Evolutionary conservation across 2,797 vertebrate genomes (phyloP), one percentile per base, ranked within the genome.

Genomic region (Chaetodon trifasciatus): DNA sequence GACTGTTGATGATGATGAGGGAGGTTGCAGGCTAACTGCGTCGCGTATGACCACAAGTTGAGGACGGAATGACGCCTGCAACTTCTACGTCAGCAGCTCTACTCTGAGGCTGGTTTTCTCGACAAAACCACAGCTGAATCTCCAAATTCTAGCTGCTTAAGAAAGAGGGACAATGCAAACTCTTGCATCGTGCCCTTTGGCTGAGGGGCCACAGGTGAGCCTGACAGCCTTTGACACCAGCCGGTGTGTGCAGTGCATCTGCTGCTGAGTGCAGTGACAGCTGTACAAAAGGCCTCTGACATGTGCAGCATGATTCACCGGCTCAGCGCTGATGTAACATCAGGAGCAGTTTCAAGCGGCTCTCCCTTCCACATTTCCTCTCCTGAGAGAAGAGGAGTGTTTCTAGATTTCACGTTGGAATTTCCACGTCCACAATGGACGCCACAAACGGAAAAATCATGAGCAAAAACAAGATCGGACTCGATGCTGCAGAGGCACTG

Each of bases 121-220:
- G 32, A 69, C 23, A 15, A 39, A 39, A 63, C 9, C 11, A 0
- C n/a, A 3, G 39, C 17, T 16, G 17, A 55, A 57, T 39, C 64
- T 0, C 39, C 4, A 9, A 5, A 35, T 44, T 76, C 23, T 1
- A 35, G 16, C 16, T 12, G 56, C 4, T 47, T 47, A 8, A 49
- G 40, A 19, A 10, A 39, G 13, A 58, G 24, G 8, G 8, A 62
- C 75, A 37, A 16, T 15, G 40, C 5, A 60, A 58, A 46, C 11
- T 61, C 70, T 13, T 46, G 53, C 55, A 47, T 13, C 0, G 4
- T 44, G 55, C 37, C 5, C 50, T 74, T 60, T 84, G 81, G 88
- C 67, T 74, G 83, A 81, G 74, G 28, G 70, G 79, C 74, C 88
- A 91, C 91, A 91, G 92, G 92, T 93, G 94, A 93, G 70, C 5